Evolutionary conservation across 2,113 vertebrate genomes (phyloP).

Genomic region (Cranoglanis bouderius): DNA sequence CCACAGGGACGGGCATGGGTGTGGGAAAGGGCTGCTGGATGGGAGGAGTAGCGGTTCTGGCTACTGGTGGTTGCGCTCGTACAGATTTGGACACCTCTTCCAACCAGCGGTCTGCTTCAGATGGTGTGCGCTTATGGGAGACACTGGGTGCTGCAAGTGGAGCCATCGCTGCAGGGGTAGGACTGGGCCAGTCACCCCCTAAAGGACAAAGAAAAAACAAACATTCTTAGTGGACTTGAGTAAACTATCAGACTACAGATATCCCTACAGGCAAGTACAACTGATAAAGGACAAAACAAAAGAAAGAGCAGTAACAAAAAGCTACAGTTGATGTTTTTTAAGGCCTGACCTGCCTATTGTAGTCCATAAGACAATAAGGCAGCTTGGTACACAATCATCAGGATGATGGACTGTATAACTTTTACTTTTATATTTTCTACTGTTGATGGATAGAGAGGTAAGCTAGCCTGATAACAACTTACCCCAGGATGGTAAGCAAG

Average conservation of each 20-base stretch:
- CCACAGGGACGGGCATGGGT: conserved; percentile 62
- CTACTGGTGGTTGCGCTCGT: conserved; percentile 74
- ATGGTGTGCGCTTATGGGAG: conserved; percentile 88
- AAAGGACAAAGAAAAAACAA: conserved; percentile 26
- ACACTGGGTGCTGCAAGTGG: conserved; percentile 53
- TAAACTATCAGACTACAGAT: background rate
- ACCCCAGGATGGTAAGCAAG: background rate
- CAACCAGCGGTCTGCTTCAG: conserved; percentile 96
- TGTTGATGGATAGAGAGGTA: background rate
- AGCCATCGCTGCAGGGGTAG: conserved; percentile 58
- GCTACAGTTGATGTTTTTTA: background rate
- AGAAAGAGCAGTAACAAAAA: background rate
- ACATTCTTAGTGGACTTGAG: background rate
- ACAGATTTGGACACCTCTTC: conserved; percentile 95
- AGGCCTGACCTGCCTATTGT: background rate
- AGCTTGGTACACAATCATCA: background rate
- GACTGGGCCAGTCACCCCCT: conserved; percentile 70
- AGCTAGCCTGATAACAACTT: background rate
- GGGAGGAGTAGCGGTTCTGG: conserved; percentile 68
- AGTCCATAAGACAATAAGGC: background rate
- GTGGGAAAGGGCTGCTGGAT: conserved; percentile 72
- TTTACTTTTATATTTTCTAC: background rate
- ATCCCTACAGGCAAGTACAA: background rate
- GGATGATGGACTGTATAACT: background rate
- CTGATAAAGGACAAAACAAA: background rate